A percentile compares a stretch with the other conserved stretches of the same genome.
Evolutionary conservation across 2,113 vertebrate genomes (phyloP).

Genomic region (Nycticebus coucang): DNA sequence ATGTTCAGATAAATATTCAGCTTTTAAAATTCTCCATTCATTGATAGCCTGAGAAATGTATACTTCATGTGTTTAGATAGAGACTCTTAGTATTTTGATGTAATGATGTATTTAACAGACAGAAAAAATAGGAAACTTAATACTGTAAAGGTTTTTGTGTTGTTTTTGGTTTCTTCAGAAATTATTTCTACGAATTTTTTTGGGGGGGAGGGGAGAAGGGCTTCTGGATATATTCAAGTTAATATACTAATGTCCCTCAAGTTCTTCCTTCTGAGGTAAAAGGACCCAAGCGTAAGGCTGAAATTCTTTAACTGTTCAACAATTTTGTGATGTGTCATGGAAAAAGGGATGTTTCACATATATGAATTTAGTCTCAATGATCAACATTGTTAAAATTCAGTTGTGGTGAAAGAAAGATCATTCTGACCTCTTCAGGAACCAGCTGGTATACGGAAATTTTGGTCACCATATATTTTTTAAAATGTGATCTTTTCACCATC

Average conservation of each 20-base stretch:
- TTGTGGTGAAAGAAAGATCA: slow-evolving; percentile 54
- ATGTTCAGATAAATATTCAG: not conserved
- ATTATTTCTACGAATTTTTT: not conserved
- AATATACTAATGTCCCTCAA: not conserved
- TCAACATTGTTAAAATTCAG: slow-evolving; percentile 57
- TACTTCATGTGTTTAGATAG: not conserved
- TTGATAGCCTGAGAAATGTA: not conserved
- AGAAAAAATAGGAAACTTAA: slow-evolving; percentile 28
- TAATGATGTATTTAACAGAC: not conserved
- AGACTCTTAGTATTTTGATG: not conserved
- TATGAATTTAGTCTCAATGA: not conserved
- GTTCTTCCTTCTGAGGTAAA: slow-evolving; percentile 44
- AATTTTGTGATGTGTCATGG: not conserved
- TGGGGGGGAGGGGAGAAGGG: too few species aligned
- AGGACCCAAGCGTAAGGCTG: not conserved
- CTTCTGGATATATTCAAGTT: not conserved
- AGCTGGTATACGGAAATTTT: slow-evolving; percentile 86
- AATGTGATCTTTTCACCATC: slow-evolving; percentile 76
- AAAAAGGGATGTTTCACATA: not conserved
- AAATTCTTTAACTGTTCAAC: not conserved
- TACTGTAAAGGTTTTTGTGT: slow-evolving; percentile 54
- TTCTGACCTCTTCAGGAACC: slow-evolving; percentile 87
- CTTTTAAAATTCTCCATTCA: not conserved
- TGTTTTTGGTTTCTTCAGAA: slow-evolving; percentile 37
- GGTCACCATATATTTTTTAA: slow-evolving; percentile 60